Base-by-base conservation (phyloP, 2,888 invertebrate species). In the Anthrax anthrax region DNA sequence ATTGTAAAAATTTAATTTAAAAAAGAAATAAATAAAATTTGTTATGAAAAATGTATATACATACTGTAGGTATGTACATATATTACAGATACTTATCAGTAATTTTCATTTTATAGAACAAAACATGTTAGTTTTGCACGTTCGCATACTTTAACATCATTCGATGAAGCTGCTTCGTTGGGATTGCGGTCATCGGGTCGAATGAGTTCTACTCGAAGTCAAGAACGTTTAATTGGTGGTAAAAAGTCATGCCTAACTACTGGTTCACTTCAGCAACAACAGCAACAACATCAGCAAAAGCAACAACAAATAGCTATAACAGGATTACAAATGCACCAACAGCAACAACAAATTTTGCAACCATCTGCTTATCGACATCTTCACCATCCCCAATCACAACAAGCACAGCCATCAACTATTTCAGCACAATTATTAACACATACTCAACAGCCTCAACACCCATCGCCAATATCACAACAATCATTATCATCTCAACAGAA, bases 41-140 rank as follows among this genome's bases (percentile, higher is more conserved):
- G n/a, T n/a, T n/a, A n/a, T n/a, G n/a, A n/a, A n/a, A n/a, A n/a
- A n/a, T n/a, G n/a, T n/a, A n/a, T n/a, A n/a, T n/a, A n/a, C n/a
- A n/a, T n/a, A n/a, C n/a, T n/a, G n/a, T n/a, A n/a, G n/a, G n/a
- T n/a, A n/a, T n/a, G n/a, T n/a, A n/a, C n/a, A n/a, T n/a, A n/a
- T n/a, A n/a, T n/a, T n/a, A n/a, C n/a, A n/a, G n/a, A n/a, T n/a
- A n/a, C n/a, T n/a, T n/a, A n/a, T n/a, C n/a, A n/a, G n/a, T n/a
- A 17, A 38, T 48, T 47, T 10, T 46, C 39, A 48, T 45, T 42
- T 61, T 65, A 17, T 70, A 85, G 86, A 64, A 80, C 84, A 52
- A 91, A 91, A 64, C 91, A 91, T 64, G 91, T 91, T 34, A 89
- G 88, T 57, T 91, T 91, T 61, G 87, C 89, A 41, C 76, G 89